Evolutionary conservation across 2,113 vertebrate genomes (phyloP).

Genomic region (Ibidorhyncha struthersii): DNA sequence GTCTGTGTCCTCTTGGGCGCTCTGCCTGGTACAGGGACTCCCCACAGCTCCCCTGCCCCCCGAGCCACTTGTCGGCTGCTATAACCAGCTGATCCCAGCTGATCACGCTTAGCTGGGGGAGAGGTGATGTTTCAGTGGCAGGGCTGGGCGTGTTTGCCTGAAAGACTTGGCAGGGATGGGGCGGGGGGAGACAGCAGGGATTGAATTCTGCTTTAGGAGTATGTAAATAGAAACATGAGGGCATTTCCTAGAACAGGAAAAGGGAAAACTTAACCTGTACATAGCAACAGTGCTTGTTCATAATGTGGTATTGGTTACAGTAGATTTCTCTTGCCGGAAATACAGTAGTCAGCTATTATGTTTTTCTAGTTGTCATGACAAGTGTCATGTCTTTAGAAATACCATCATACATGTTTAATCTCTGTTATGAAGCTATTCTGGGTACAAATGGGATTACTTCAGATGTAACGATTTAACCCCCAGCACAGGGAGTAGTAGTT

Average conservation of each 20-base stretch:
- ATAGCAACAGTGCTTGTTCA: neutral
- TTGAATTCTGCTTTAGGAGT: neutral
- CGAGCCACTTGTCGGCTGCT: neutral
- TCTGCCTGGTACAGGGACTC: neutral
- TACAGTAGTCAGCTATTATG: neutral
- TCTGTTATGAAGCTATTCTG: neutral
- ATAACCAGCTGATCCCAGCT: constrained; percentile 25
- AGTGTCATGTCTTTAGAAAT: neutral
- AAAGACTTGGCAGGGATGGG: neutral
- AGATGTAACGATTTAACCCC: neutral
- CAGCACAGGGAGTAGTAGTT: neutral
- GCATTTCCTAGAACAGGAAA: neutral
- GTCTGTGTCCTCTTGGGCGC: neutral
- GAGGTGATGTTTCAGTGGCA: neutral
- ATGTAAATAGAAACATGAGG: neutral
- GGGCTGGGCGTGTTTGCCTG: neutral
- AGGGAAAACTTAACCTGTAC: neutral
- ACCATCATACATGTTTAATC: neutral
- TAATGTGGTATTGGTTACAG: neutral
- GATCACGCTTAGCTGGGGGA: constrained; percentile 3
- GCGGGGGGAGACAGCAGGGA: neutral
- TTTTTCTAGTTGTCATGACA: neutral
- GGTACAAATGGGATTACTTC: neutral
- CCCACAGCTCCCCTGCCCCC: neutral
- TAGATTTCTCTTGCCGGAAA: neutral